These are phyloP conservation scores for Burhinus bistriatus DNA, from an alignment of 2,113 vertebrate genomes.

Conservation along the genomic window DNA sequence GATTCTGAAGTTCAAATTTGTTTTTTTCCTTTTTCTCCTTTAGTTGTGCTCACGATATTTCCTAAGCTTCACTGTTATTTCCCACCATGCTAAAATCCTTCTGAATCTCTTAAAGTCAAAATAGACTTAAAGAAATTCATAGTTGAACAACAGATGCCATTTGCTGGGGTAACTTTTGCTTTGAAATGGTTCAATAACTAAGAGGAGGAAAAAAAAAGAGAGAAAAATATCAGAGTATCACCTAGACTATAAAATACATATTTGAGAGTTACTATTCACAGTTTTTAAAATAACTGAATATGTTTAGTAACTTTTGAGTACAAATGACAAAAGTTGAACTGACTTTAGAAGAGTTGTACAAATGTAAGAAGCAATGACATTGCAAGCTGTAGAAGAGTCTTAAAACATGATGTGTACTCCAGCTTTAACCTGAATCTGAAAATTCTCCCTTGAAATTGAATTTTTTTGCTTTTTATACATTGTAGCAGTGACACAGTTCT, in stretches of 20 bases:
- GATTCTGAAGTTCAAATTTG: background rate
- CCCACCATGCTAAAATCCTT: background rate
- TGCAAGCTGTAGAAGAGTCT: background rate
- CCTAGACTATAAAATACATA: background rate
- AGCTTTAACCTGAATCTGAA: background rate
- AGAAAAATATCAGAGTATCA: background rate
- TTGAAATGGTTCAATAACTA: background rate
- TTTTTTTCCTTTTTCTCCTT: background rate
- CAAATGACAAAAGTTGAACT: background rate
- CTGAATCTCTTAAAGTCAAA: background rate
- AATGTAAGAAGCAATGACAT: background rate
- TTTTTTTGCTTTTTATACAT: background rate
- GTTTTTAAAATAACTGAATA: background rate
- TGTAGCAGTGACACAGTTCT: background rate
- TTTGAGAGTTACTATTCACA: background rate
- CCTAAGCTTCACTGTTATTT: background rate
- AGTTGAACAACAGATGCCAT: background rate
- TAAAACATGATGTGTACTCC: background rate
- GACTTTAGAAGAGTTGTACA: background rate
- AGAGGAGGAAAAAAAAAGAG: too few relatives aligned
- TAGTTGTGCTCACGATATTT: background rate
- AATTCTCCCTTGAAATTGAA: background rate
- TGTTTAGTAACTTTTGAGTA: background rate
- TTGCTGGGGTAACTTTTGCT: background rate
- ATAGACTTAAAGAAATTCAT: background rate